Base-by-base conservation (phyloP, 2,888 invertebrate genomes). In the Sphecodes monilicornis region DNA sequence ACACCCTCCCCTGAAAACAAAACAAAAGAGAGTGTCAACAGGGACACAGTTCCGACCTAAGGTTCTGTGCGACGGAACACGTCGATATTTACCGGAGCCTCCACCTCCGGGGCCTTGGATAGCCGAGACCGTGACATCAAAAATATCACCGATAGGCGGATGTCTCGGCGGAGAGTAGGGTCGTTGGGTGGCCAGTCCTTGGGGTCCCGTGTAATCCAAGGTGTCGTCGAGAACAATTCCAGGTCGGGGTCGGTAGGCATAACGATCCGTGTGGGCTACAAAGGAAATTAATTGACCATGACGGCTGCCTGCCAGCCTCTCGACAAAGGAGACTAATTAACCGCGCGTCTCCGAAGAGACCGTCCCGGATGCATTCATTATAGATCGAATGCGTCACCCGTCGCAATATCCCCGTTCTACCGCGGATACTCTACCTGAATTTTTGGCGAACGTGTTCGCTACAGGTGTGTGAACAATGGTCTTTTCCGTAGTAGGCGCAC, bases 51-150 rank as follows among this genome's bases (percentile, higher is more conserved):
- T 18, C 18, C 1, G 8, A 32, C 16, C 60, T 60, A 6, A 43
- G 41, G 26, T 29, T 71, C 39, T 50, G 50, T 26, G 50, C 5
- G 32, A 43, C 64, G 46, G 4, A 60, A 39, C 43, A 64, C 1
- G 22, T 43, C 18, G 50, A 77, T 82, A 82, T 82, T 82, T 80
- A 92, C 93, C 93, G 1, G 92, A 88, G 57, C 94, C 93, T 72
- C 96, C 95, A 26, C 96, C 97, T 0, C 97, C 97, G 0, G 97
- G 97, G 1, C 98, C 98, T 93, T 98, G 98, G 83, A 98, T 97
- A 1, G 98, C 98, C 0, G 98, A 98, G 0, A 98, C 97, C 0
- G 98, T 98, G 0, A 98, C 97, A 91, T 98, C 98, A 91, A 98
- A 98, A 79, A 98, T 97, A 94, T 98, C 98, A 13, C 97, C 97